Evolutionary conservation across 2,797 vertebrate species (phyloP).

Genomic region (Myioborus melanocephalus): DNA sequence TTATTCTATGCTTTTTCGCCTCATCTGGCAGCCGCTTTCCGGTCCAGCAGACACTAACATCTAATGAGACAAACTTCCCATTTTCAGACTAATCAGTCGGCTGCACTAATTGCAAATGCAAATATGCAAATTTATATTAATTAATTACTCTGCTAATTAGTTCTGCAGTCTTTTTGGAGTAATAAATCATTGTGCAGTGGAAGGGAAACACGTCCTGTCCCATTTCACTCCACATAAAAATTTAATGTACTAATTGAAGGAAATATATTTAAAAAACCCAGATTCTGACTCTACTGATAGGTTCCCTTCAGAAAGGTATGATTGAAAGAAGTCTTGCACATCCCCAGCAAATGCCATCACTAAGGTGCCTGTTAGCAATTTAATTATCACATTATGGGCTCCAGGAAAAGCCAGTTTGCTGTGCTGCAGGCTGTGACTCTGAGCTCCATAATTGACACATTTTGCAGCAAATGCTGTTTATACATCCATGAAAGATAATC

Average conservation of each 20-base stretch:
- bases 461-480: slow-evolving; percentile 75
- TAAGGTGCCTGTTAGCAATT: slow-evolving; percentile 93
- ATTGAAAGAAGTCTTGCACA: slow-evolving; percentile 75
- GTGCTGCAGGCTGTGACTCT: slow-evolving; percentile 84
- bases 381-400: slow-evolving; percentile 98
- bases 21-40: slow-evolving; percentile 90
- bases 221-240: slow-evolving; percentile 86
- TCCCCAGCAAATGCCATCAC: slow-evolving; percentile 83
- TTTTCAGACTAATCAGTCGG: slow-evolving; percentile 99
- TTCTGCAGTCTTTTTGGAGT: slow-evolving; percentile 98
- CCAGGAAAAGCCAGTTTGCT: slow-evolving; percentile 84
- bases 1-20: slow-evolving; percentile 82
- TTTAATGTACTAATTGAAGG: slow-evolving; percentile 82
- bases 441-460: slow-evolving; percentile 79
- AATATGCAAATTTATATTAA: slow-evolving; percentile 99
- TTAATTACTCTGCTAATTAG: slow-evolving; percentile 99
- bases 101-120: slow-evolving; percentile 99
- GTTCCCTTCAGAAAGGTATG: slow-evolving; percentile 75
- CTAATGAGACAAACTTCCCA: slow-evolving; percentile 99
- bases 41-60: slow-evolving; percentile 90
- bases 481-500: slow-evolving; percentile 55
- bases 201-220: slow-evolving; percentile 84
- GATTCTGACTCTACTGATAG: slow-evolving; percentile 58
- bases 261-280: slow-evolving; percentile 50
- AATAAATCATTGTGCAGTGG: slow-evolving; percentile 99